Conservation (phyloP, 2,888 invertebrate genomes). For the Leistus spinibarbis region DNA sequence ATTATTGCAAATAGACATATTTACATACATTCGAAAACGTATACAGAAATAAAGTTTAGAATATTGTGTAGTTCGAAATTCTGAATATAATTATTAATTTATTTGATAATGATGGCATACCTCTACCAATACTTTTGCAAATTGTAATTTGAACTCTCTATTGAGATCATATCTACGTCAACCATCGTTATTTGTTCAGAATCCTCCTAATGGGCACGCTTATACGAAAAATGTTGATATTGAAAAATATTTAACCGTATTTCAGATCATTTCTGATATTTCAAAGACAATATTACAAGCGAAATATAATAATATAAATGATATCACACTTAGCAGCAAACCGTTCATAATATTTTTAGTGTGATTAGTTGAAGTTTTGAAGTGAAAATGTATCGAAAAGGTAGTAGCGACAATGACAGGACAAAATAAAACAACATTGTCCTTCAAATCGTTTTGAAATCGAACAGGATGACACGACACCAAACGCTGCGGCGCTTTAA, state of each 20-base stretch:
- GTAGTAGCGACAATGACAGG: too few species aligned
- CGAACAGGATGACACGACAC: too few species aligned
- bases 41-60: background rate
- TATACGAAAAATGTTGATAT: background rate
- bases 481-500: too few species aligned
- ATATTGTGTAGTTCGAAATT: background rate
- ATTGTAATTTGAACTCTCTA: background rate
- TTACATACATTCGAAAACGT: too few species aligned
- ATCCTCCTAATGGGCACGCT: background rate
- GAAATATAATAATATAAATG: background rate
- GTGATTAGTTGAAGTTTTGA: too few species aligned
- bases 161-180: background rate
- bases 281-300: background rate
- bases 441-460: too few species aligned
- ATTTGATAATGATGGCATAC: background rate
- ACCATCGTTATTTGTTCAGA: background rate
- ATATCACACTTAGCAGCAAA: too few species aligned
- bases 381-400: too few species aligned
- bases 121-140: background rate
- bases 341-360: too few species aligned
- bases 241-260: background rate
- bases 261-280: background rate
- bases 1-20: too few species aligned
- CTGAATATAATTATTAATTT: background rate
- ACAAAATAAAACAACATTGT: too few species aligned